These are phyloP conservation scores for Hydraecia micacea DNA, from an alignment of 2,888 invertebrate genomes.

Conservation along the genomic window DNA sequence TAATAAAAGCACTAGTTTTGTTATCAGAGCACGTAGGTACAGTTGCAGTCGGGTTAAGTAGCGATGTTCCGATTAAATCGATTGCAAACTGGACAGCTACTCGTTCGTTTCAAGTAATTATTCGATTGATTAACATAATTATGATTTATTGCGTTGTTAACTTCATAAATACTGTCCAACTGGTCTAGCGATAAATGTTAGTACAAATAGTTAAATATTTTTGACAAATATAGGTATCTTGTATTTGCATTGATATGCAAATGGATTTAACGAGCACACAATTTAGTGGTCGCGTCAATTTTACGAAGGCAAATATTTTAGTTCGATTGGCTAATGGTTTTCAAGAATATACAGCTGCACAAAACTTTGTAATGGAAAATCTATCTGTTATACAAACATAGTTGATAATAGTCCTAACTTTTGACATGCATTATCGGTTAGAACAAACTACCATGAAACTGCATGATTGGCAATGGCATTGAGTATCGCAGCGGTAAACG, in stretches of 20 bases:
- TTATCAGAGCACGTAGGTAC: slow-evolving; percentile 57
- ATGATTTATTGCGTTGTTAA: slow-evolving; percentile 15
- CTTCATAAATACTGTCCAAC: slow-evolving; percentile 8
- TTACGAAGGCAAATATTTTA: slow-evolving; percentile 18
- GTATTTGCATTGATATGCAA: slow-evolving; percentile 31
- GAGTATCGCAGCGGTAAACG: slow-evolving; percentile 3
- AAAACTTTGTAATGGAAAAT: neutral
- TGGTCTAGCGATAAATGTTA: slow-evolving; percentile 19
- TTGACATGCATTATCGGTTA: neutral
- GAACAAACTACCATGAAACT: neutral
- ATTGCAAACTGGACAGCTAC: slow-evolving; percentile 43
- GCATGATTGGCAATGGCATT: neutral
- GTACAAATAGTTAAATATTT: slow-evolving; percentile 17
- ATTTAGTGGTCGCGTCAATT: slow-evolving; percentile 11
- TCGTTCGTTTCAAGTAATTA: slow-evolving; percentile 30
- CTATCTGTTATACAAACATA: neutral
- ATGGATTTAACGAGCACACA: slow-evolving; percentile 15
- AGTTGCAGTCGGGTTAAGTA: slow-evolving; percentile 22
- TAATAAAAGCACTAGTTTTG: slow-evolving; percentile 35
- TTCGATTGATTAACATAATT: slow-evolving; percentile 39
- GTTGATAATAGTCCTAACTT: neutral
- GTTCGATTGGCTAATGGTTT: slow-evolving; percentile 1
- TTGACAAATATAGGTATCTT: slow-evolving; percentile 11
- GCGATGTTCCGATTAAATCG: slow-evolving; percentile 38
- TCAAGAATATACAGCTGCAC: neutral